Conservation (phyloP, 2,888 invertebrate species). For the Deilephila elpenor region DNA sequence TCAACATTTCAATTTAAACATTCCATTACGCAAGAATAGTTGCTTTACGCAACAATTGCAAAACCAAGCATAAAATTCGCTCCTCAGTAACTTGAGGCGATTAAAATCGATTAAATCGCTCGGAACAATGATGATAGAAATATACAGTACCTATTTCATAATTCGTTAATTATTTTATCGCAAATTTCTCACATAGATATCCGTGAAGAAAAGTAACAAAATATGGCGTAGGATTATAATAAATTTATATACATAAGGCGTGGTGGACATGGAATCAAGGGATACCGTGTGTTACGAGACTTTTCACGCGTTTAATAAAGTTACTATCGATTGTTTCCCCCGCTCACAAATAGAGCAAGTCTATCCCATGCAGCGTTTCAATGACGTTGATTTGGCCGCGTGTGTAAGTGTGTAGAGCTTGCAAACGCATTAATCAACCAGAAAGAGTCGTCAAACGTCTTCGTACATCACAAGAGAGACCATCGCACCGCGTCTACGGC, state of each 20-base stretch:
- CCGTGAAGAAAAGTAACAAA: too few relatives aligned
- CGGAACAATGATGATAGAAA: not conserved
- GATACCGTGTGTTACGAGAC: too few relatives aligned
- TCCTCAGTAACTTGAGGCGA: not conserved
- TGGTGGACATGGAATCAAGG: too few relatives aligned
- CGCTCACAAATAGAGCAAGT: not conserved
- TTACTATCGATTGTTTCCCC: not conserved
- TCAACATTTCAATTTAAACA: not conserved
- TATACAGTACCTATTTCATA: not conserved
- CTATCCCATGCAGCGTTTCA: not conserved
- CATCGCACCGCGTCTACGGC: not conserved
- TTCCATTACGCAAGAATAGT: conserved; percentile 2
- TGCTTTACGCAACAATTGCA: not conserved
- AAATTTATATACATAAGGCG: too few relatives aligned
- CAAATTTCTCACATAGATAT: not conserved
- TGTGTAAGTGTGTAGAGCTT: not conserved
- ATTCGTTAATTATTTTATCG: not conserved
- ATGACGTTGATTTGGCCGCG: not conserved
- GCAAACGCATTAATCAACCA: conserved; percentile 8
- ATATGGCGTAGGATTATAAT: too few relatives aligned
- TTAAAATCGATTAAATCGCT: conserved; percentile 7
- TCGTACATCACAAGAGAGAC: not conserved
- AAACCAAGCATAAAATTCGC: conserved; percentile 7
- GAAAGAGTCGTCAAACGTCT: not conserved
- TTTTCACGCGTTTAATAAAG: not conserved